These are phyloP conservation scores for Chamaedrilus cognettii DNA, from an alignment of 2,888 invertebrate species.

Conservation along the genomic window DNA sequence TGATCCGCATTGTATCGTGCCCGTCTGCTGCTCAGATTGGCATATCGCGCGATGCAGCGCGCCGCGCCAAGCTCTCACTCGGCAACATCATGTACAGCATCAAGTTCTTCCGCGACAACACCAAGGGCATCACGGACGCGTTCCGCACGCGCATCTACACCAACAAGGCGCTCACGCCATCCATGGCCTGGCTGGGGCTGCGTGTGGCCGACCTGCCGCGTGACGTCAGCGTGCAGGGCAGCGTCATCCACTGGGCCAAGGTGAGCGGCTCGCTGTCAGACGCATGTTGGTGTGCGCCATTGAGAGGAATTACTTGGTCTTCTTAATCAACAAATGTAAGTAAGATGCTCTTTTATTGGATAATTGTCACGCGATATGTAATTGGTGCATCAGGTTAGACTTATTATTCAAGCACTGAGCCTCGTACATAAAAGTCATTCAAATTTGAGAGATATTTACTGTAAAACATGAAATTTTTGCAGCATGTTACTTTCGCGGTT, in stretches of 20 bases:
- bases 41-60: constrained; percentile 4
- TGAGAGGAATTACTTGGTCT: too few relatives aligned
- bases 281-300: too few relatives aligned
- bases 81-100: constrained; percentile 50
- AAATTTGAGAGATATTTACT: too few relatives aligned
- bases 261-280: background rate
- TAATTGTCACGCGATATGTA: too few relatives aligned
- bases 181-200: constrained; percentile 43
- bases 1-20: too few relatives aligned
- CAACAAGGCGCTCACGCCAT: constrained; percentile 41
- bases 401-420: too few relatives aligned
- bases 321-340: too few relatives aligned
- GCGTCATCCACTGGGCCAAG: constrained; percentile 5
- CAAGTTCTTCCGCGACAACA: constrained; percentile 42
- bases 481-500: too few relatives aligned
- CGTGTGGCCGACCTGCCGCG: background rate
- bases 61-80: constrained; percentile 26
- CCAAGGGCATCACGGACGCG: constrained; percentile 38
- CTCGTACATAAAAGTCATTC: too few relatives aligned
- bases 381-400: too few relatives aligned
- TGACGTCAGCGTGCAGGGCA: constrained; percentile 12
- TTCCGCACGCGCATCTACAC: constrained; percentile 40
- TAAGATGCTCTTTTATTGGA: too few relatives aligned
- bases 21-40: background rate
- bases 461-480: too few relatives aligned